phyloP scores from a whole-genome alignment of 2,113 vertebrate species.

The Nerophis ophidion region DNA sequence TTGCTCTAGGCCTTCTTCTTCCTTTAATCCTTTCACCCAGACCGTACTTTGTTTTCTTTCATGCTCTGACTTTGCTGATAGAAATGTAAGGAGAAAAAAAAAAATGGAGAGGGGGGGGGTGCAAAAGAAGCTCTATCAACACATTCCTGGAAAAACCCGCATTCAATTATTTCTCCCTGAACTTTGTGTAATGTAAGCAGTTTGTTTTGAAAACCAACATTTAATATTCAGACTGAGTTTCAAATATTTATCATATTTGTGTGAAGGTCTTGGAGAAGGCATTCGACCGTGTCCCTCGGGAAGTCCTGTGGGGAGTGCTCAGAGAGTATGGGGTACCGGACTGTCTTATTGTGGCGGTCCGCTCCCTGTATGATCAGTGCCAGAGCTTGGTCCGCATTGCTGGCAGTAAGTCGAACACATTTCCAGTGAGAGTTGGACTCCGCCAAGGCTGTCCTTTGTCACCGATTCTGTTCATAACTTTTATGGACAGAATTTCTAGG shows the following conservation, averaged over 20 bases:
- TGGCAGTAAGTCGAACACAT: no score
- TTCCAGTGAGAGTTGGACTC: no score
- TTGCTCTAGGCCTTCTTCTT: constrained; percentile 41
- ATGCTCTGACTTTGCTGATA: constrained; percentile 45
- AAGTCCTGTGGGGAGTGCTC: no score
- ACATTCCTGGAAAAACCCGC: constrained; percentile 14
- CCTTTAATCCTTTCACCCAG: constrained; percentile 45
- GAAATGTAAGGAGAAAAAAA: constrained; percentile 18
- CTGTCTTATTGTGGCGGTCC: no score
- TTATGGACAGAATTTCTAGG: no score
- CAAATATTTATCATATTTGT: background rate
- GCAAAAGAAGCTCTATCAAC: constrained; percentile 17
- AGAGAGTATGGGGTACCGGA: no score
- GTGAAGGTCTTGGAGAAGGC: background rate
- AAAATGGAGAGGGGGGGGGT: background rate
- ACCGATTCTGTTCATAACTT: no score
- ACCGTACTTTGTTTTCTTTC: constrained; percentile 42
- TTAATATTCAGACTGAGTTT: background rate
- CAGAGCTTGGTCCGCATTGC: no score
- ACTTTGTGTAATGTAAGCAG: constrained; percentile 9
- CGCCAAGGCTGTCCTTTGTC: no score
- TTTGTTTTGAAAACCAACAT: constrained; percentile 11
- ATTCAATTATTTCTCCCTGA: constrained; percentile 9
- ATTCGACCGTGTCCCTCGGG: no score
- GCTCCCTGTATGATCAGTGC: no score